A percentile compares a stretch with the other conserved stretches of the same genome.
These are phyloP conservation scores for Arothron firmamentum DNA, from an alignment of 2,113 vertebrate genomes.

Conservation along the genomic window DNA sequence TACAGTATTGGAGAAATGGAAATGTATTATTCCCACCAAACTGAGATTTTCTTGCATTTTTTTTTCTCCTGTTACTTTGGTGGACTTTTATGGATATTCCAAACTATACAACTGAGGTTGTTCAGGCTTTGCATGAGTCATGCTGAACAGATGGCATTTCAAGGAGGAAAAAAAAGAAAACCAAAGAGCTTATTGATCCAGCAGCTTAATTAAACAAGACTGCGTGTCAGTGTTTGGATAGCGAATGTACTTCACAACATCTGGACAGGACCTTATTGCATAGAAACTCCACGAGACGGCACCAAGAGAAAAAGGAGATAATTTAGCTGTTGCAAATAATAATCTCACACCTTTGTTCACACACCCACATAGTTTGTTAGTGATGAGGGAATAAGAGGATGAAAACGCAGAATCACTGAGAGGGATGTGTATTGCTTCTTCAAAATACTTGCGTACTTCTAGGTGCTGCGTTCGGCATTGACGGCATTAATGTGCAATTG, in stretches of 20 bases:
- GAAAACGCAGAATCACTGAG: background rate
- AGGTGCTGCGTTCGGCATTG: too few relatives aligned
- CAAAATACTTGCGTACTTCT: too few relatives aligned
- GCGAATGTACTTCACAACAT: conserved; percentile 41
- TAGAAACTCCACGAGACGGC: conserved; percentile 9
- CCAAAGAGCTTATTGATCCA: conserved; percentile 67
- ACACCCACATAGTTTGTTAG: background rate
- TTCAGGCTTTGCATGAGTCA: conserved; percentile 48
- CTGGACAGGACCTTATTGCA: conserved; percentile 23
- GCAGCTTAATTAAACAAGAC: conserved; percentile 69
- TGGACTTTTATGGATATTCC: conserved; percentile 60
- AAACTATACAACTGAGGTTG: conserved; percentile 46
- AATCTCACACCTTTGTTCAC: background rate
- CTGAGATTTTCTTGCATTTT: background rate
- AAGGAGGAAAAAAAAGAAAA: conserved; percentile 32
- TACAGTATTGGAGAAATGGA: too few relatives aligned
- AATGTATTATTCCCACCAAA: too few relatives aligned
- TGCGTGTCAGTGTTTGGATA: conserved; percentile 44
- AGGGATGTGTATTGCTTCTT: too few relatives aligned
- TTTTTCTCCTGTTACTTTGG: conserved; percentile 32
- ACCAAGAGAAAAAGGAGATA: conserved; percentile 12
- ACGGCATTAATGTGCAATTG: background rate
- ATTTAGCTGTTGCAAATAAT: background rate
- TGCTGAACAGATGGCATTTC: conserved; percentile 52
- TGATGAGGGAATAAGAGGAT: too few relatives aligned